Evolutionary conservation across 1,140 invertebrate genomes (phyloP).

Genomic region (Atta texana): DNA sequence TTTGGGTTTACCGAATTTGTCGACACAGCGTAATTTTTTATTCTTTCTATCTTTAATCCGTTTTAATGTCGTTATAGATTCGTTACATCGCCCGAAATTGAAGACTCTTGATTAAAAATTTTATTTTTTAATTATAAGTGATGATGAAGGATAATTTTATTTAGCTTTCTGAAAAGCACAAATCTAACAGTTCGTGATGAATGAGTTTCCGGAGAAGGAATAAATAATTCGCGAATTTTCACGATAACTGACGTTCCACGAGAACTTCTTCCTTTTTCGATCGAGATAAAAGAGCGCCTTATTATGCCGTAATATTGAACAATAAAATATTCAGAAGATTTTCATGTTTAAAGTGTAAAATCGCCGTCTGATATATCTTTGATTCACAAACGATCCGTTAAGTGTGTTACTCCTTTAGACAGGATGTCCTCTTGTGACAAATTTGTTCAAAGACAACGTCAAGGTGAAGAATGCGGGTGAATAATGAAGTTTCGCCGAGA

Average conservation of each 20-base stretch:
- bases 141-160: background rate
- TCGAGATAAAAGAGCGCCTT: constrained; percentile 25
- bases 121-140: background rate
- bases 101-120: background rate
- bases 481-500: constrained; percentile 67
- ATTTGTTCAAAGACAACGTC: constrained; percentile 54
- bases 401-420: constrained; percentile 31
- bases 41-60: background rate
- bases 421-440: constrained; percentile 12
- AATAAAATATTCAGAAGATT: constrained; percentile 46
- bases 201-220: background rate
- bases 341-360: background rate
- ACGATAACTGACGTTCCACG: background rate
- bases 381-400: constrained; percentile 59
- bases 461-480: constrained; percentile 68
- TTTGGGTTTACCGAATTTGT: constrained; percentile 33
- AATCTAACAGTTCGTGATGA: background rate
- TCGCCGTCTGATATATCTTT: background rate
- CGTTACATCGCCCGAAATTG: background rate
- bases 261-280: background rate
- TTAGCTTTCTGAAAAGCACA: background rate
- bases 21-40: constrained; percentile 26
- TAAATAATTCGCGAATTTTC: constrained; percentile 37
- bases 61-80: constrained; percentile 7
- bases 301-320: constrained; percentile 22